Evolutionary conservation across 2,888 invertebrate species (phyloP).

Genomic region (Podabrus alpinus): DNA sequence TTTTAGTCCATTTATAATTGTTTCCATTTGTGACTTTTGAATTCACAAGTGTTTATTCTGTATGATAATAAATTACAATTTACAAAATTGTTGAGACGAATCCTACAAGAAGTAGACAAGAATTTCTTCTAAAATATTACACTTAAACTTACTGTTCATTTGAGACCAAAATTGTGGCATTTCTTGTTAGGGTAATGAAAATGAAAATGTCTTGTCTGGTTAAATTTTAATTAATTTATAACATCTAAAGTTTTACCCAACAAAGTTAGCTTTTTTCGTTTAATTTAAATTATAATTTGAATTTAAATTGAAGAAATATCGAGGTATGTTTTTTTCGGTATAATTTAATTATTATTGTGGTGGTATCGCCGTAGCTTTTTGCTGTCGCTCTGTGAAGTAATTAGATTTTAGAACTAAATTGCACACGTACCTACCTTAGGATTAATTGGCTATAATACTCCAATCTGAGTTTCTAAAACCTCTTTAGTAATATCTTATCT

Average conservation of each 20-base stretch:
- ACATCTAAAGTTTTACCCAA: background rate
- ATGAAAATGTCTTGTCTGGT: background rate
- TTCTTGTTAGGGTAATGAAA: background rate
- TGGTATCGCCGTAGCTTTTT: slow-evolving; percentile 22
- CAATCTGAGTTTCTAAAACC: slow-evolving; percentile 23
- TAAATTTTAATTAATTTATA: slow-evolving; percentile 5
- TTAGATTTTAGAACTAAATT: slow-evolving; percentile 30
- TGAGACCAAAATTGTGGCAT: background rate
- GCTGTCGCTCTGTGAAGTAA: slow-evolving; percentile 31
- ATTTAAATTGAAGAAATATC: background rate
- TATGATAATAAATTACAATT: background rate
- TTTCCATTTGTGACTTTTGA: background rate
- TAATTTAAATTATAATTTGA: background rate
- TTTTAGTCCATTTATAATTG: background rate
- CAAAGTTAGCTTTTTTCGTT: background rate
- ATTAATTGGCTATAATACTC: slow-evolving; percentile 32
- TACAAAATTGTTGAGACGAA: background rate
- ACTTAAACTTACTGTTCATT: background rate
- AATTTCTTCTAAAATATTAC: background rate
- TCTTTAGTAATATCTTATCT: slow-evolving; percentile 24
- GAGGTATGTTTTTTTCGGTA: background rate
- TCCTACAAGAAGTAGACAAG: background rate
- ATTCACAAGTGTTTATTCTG: background rate
- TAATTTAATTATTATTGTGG: background rate
- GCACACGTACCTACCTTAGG: slow-evolving; percentile 27